Evolutionary conservation across 2,888 invertebrate genomes (phyloP).

Genomic region (Carcina quercana): DNA sequence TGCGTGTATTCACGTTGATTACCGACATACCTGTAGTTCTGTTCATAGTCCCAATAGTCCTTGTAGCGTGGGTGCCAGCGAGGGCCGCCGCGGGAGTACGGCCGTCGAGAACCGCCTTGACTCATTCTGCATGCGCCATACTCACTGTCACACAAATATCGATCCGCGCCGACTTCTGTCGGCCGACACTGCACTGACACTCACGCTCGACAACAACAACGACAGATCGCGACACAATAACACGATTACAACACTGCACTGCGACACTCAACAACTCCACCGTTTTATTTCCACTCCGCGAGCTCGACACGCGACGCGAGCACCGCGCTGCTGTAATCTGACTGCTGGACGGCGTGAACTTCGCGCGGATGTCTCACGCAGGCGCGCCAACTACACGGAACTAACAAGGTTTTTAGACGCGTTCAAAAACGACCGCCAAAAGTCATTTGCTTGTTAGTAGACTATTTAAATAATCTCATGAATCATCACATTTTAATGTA

Average conservation of each 20-base stretch:
- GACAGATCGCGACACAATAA: too few relatives aligned
- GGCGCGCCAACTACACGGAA: slow-evolving; percentile 41
- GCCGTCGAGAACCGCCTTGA: slow-evolving; percentile 63
- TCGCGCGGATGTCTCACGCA: slow-evolving; percentile 40
- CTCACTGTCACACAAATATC: slow-evolving; percentile 33
- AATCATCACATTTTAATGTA: too few relatives aligned
- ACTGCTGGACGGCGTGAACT: slow-evolving; percentile 49
- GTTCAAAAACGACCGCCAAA: slow-evolving; percentile 58
- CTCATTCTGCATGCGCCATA: slow-evolving; percentile 62
- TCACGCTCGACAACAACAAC: slow-evolving; percentile 25
- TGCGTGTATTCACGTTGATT: too few relatives aligned
- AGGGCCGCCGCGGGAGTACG: slow-evolving; percentile 65
- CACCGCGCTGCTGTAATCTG: slow-evolving; percentile 40
- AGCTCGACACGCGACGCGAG: slow-evolving; percentile 30
- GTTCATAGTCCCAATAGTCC: slow-evolving; percentile 70
- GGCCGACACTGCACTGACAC: slow-evolving; percentile 21
- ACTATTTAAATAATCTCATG: background rate
- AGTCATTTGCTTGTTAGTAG: slow-evolving; percentile 20
- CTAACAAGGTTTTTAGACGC: slow-evolving; percentile 28
- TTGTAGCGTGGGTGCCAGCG: slow-evolving; percentile 70
- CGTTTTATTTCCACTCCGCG: too few relatives aligned
- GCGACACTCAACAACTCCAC: slow-evolving; percentile 35
- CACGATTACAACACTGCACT: slow-evolving; percentile 36
- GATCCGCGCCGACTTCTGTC: slow-evolving; percentile 45
- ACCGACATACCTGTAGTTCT: slow-evolving; percentile 54